Evolutionary conservation across 2,888 invertebrate species (phyloP).

Genomic region (Pantelozetes paolii): DNA sequence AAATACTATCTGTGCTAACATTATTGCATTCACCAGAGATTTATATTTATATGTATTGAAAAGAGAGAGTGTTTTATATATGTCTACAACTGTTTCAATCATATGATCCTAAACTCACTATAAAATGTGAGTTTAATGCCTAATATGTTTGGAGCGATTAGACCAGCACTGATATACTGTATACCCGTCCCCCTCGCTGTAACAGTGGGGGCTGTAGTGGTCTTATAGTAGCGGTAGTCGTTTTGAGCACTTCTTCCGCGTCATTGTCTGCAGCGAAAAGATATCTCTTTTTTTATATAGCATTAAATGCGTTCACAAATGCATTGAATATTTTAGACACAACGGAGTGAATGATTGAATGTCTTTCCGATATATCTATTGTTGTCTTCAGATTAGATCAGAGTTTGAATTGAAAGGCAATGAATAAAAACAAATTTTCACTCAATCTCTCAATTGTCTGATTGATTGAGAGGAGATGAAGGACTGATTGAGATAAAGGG

Average conservation of each 20-base stretch:
- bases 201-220: not conserved
- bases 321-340: not conserved
- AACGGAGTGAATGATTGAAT: not conserved
- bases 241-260: not conserved
- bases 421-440: too few species aligned
- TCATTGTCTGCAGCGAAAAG: not conserved
- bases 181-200: too few species aligned
- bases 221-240: not conserved
- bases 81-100: not conserved
- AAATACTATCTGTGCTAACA: slow-evolving; percentile 18
- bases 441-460: too few species aligned
- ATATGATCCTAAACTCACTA: not conserved
- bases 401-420: too few species aligned
- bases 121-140: slow-evolving; percentile 29
- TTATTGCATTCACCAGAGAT: slow-evolving; percentile 13
- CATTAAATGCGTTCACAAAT: not conserved
- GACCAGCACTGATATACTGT: not conserved
- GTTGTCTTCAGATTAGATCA: not conserved
- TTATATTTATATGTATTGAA: slow-evolving; percentile 11
- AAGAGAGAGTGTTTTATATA: slow-evolving; percentile 14
- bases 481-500: too few species aligned
- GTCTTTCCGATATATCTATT: not conserved
- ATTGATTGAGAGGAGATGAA: too few species aligned
- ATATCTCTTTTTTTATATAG: not conserved
- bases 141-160: slow-evolving; percentile 3